phyloP scores from a whole-genome alignment of 2,113 vertebrate genomes.

The Melanerpes aurifrons region DNA sequence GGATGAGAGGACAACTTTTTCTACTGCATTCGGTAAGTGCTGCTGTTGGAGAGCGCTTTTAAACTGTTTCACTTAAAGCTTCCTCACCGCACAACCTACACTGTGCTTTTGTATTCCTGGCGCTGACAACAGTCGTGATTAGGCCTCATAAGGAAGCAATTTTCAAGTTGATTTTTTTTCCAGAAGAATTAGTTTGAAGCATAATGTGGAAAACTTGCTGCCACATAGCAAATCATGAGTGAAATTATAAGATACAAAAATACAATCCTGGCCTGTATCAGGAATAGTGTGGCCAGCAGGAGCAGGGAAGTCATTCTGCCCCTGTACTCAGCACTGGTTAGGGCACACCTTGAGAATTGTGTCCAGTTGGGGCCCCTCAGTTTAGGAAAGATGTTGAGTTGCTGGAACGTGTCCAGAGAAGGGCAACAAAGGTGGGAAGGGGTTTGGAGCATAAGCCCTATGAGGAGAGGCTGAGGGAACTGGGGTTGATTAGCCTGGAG shows the following conservation, averaged over 20 bases:
- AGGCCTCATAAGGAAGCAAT: not conserved
- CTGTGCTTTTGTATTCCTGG: not conserved
- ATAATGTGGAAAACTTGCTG: not conserved
- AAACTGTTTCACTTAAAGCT: not conserved
- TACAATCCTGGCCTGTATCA: not conserved
- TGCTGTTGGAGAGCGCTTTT: not conserved
- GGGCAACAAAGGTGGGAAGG: too few species aligned
- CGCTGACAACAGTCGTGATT: not conserved
- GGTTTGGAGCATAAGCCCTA: too few species aligned
- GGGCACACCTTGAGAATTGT: too few species aligned
- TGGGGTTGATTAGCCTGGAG: too few species aligned
- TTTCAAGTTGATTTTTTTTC: not conserved
- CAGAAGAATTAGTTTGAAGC: accelerated
- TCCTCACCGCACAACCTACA: not conserved
- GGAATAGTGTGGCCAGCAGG: too few species aligned
- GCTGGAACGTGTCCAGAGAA: too few species aligned
- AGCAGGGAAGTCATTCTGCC: too few species aligned
- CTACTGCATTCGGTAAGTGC: not conserved
- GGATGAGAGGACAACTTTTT: not conserved
- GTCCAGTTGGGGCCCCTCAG: too few species aligned
- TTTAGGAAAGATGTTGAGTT: too few species aligned
- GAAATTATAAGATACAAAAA: not conserved
- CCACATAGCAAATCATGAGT: not conserved
- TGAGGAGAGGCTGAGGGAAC: too few species aligned
- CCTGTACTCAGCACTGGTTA: too few species aligned